Base-by-base conservation (phyloP, 2,797 vertebrate species). In the Streptopelia turtur region DNA sequence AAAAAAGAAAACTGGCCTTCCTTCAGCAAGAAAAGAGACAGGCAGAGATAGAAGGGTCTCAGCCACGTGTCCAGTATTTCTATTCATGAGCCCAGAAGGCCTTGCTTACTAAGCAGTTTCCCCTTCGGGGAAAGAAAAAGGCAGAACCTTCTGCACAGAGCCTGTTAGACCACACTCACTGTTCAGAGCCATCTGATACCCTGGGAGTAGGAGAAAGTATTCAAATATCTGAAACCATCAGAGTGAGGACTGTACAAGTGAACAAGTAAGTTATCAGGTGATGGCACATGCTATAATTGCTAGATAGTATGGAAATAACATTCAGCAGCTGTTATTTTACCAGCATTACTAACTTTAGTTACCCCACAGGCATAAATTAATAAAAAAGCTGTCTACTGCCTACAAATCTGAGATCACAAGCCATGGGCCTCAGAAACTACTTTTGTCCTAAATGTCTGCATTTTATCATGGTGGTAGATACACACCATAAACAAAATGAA, bases 191-290 rank as follows among this genome's bases (percentile, higher is more conserved):
- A 81, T 52, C 30, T 74, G 57, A 88, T 88, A 88, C 31, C 27
- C 80, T 77, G 86, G 52, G 61, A 93, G 80, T 91, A 83, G 68
- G 27, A 88, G 64, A 88, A 96, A 88, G n/a, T 77, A 81, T 83
- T 85, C 68, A 76, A 85, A 35, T 45, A 45, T 65, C 56, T 83
- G 64, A 70, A 90, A 57, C 41, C 45, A 61, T 63, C 86, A 41
- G 35, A 92, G 13, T 33, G 33, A 92, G 64, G 49, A 86, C 61
- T 71, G 28, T 68, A 64, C 49, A 77, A 87, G 14, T 80, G 68
- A 88, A 64, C 49, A 86, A 71, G 28, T 39, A 78, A 64, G 35
- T 90, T 94, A 81, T 57, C 37, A 82, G 33, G n/a, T 55, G 27
- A 63, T 80, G 66, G 75, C 72, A 91, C 23, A 1, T 77, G 56